Conservation (phyloP, 2,888 invertebrate genomes). For the Protodeltote pygarga region DNA sequence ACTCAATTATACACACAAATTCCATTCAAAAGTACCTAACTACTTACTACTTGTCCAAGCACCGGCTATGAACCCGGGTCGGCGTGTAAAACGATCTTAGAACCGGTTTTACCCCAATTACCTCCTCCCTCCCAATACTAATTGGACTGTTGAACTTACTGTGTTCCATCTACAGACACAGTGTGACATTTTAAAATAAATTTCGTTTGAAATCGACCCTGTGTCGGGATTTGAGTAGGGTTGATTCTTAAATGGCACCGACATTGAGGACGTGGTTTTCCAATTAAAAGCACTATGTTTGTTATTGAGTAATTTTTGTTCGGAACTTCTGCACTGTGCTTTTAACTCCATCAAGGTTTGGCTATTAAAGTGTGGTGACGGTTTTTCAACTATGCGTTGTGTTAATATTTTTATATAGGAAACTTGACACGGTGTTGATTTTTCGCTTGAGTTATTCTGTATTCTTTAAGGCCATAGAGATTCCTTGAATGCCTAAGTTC, state of each 20-base stretch:
- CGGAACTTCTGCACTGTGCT: constrained; percentile 32
- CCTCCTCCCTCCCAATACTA: constrained; percentile 61
- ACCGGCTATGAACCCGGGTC: constrained; percentile 30
- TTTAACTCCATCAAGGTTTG: constrained; percentile 1
- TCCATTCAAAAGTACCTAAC: constrained; percentile 39
- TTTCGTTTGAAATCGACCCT: constrained; percentile 15
- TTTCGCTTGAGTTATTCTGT: constrained; percentile 9
- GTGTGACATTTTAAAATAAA: constrained; percentile 25
- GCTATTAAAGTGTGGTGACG: constrained; percentile 1
- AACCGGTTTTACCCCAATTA: constrained; percentile 76
- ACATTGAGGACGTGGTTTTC: constrained; percentile 38
- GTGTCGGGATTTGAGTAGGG: constrained; percentile 15
- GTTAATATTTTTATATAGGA: constrained; percentile 7
- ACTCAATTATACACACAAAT: constrained; percentile 45
- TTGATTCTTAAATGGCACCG: constrained; percentile 23
- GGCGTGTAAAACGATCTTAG: constrained; percentile 27
- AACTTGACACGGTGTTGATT: constrained; percentile 24
- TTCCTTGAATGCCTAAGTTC: constrained; percentile 30
- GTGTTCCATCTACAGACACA: constrained; percentile 33
- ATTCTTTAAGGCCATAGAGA: constrained; percentile 15
- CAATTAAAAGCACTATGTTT: constrained; percentile 22
- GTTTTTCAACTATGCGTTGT: constrained; percentile 29
- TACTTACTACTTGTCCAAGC: constrained; percentile 12
- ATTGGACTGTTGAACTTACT: constrained; percentile 56
- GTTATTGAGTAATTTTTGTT: constrained; percentile 23